Percentiles rank a stretch among this genome's conserved stretches.
Evolutionary conservation across 2,888 invertebrate genomes (phyloP).

Genomic region (Chaetoderma sp.): DNA sequence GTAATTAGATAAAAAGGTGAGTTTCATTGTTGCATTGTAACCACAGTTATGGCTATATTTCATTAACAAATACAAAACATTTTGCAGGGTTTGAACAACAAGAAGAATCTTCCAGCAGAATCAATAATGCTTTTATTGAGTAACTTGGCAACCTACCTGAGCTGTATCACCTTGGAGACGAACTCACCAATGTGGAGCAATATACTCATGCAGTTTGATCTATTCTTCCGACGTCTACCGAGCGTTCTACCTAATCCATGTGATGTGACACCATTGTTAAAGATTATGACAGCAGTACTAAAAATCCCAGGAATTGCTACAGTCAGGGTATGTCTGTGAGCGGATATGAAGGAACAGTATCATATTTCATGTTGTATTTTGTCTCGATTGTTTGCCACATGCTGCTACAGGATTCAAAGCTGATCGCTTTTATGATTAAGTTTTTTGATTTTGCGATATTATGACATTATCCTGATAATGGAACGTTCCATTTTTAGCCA

Average conservation of each 20-base stretch:
- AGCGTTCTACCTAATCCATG: constrained; percentile 58
- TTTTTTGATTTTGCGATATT: background rate
- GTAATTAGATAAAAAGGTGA: too few species aligned
- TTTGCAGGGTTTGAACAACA: constrained; percentile 78
- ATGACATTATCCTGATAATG: too few species aligned
- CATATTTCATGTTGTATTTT: background rate
- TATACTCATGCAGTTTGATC: constrained; percentile 87
- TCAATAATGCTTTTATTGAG: constrained; percentile 83
- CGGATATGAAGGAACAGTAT: background rate
- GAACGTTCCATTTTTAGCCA: too few species aligned
- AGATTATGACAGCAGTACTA: constrained; percentile 74
- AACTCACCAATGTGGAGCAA: constrained; percentile 82
- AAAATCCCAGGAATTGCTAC: constrained; percentile 86
- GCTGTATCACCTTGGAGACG: constrained; percentile 86
- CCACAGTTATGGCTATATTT: too few species aligned
- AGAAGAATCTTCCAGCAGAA: constrained; percentile 78
- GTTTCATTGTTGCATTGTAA: too few species aligned
- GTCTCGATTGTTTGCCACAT: background rate
- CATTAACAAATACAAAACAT: too few species aligned
- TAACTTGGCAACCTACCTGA: constrained; percentile 94
- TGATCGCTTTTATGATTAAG: background rate
- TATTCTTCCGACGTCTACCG: constrained; percentile 78
- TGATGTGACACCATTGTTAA: constrained; percentile 69
- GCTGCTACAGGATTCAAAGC: background rate
- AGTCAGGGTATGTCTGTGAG: constrained; percentile 82